Evolutionary conservation across 2,888 invertebrate genomes (phyloP).

Genomic region (Acrobasis repandana): DNA sequence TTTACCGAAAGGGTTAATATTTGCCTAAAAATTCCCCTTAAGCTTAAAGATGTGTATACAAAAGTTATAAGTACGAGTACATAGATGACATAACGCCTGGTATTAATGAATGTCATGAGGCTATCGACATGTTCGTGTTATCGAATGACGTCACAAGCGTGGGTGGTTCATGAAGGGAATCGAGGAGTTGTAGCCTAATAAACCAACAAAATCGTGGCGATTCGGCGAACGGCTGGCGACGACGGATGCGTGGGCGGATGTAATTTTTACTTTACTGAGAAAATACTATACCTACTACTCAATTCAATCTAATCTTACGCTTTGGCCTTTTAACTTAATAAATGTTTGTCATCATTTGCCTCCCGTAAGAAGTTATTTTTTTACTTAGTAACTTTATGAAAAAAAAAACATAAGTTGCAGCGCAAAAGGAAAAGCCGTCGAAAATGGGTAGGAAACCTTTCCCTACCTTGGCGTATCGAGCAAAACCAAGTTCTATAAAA

Average conservation of each 20-base stretch:
- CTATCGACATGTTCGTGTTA: slow-evolving; percentile 37
- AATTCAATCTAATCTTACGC: neutral
- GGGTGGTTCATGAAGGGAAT: slow-evolving; percentile 34
- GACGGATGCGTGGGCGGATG: slow-evolving; percentile 24
- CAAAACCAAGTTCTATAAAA: no score
- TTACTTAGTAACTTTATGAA: no score
- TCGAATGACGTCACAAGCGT: slow-evolving; percentile 43
- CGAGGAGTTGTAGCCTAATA: slow-evolving; percentile 30
- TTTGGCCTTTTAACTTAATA: neutral
- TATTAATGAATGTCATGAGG: slow-evolving; percentile 28
- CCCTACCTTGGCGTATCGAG: no score
- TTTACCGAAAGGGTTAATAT: no score
- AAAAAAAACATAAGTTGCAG: no score
- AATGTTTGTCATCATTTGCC: no score
- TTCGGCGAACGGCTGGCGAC: neutral
- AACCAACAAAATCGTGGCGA: slow-evolving; percentile 24
- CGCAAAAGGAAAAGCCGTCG: no score
- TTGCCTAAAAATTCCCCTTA: no score
- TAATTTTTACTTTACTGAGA: slow-evolving; percentile 10
- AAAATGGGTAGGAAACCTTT: no score
- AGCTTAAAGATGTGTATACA: no score
- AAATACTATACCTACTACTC: neutral
- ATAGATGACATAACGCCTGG: neutral
- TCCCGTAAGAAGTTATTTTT: no score
- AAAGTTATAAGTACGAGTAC: neutral